A percentile compares a stretch with the other conserved stretches of the same genome.
Conservation (phyloP, 2,888 invertebrate species). For the Eumacrocentrus americanus region DNA sequence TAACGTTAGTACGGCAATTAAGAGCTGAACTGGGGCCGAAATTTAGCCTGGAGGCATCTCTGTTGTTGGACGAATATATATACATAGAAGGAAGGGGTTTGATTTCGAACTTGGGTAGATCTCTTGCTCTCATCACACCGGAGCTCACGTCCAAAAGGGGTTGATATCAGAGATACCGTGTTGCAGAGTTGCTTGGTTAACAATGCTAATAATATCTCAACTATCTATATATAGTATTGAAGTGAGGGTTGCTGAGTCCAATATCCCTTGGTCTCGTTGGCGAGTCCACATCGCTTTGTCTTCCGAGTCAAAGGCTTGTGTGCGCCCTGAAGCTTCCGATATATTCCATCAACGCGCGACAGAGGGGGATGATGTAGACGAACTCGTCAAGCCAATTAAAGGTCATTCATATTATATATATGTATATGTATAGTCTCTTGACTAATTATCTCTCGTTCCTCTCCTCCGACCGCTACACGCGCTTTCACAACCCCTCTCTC, state of each 20-base stretch:
- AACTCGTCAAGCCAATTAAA: slow-evolving; percentile 50
- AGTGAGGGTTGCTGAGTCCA: slow-evolving; percentile 11
- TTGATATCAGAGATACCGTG: slow-evolving; percentile 36
- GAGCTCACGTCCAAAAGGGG: slow-evolving; percentile 34
- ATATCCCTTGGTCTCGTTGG: slow-evolving; percentile 4
- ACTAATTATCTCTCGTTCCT: slow-evolving; percentile 52
- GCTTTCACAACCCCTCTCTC: slow-evolving; percentile 23
- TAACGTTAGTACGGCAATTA: slow-evolving; percentile 51
- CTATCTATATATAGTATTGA: slow-evolving; percentile 34
- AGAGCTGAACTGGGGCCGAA: slow-evolving; percentile 28
- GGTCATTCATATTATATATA: slow-evolving; percentile 54
- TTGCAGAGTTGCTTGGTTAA: slow-evolving; percentile 56
- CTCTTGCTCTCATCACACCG: slow-evolving; percentile 32
- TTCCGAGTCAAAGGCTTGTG: slow-evolving; percentile 50
- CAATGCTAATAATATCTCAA: slow-evolving; percentile 59
- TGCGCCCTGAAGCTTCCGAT: slow-evolving; percentile 41
- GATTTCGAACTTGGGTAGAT: slow-evolving; percentile 31
- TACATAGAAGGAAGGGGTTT: slow-evolving; percentile 14
- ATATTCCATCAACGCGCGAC: slow-evolving; percentile 40
- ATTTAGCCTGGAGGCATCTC: slow-evolving; percentile 38
- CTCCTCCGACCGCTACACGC: slow-evolving; percentile 23
- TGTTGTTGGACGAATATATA: too few species aligned
- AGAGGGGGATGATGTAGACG: slow-evolving; percentile 38
- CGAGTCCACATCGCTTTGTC: slow-evolving; percentile 44
- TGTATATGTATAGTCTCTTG: too few species aligned